A percentile compares a stretch with the other conserved stretches of the same genome.
Evolutionary conservation across 2,113 vertebrate genomes (phyloP).

Genomic region (Corythaixoides concolor): DNA sequence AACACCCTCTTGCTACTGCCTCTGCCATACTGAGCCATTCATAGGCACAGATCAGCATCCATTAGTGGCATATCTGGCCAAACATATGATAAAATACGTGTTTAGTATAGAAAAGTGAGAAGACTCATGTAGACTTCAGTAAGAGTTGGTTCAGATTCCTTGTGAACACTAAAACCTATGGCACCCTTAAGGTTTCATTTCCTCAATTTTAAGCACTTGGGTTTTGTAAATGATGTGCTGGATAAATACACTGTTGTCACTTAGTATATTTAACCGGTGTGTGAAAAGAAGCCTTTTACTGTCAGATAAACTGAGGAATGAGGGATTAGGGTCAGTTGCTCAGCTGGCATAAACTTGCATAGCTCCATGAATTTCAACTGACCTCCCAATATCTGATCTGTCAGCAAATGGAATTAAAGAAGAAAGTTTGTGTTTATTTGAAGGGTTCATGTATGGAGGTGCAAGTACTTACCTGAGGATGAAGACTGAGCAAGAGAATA

Average conservation of each 20-base stretch:
- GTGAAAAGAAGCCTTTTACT: constrained; percentile 21
- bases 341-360: not conserved
- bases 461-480: not conserved
- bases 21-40: not conserved
- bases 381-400: not conserved
- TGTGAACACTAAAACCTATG: constrained; percentile 23
- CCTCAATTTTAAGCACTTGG: constrained; percentile 43
- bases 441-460: not conserved
- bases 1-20: not conserved
- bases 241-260: constrained; percentile 40
- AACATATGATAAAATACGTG: not conserved
- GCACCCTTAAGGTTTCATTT: constrained; percentile 61
- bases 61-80: not conserved
- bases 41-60: not conserved
- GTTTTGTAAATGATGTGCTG: constrained; percentile 31
- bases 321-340: not conserved
- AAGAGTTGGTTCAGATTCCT: not conserved
- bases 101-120: too few relatives aligned
- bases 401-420: not conserved
- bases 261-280: constrained; percentile 2
- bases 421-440: not conserved
- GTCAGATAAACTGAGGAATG: not conserved
- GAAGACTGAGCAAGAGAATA: not conserved
- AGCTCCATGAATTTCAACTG: not conserved
- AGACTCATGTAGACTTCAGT: not conserved